A percentile compares a stretch with the other conserved stretches of the same genome.
Conservation (phyloP, 2,797 vertebrate genomes). For the Propithecus perrieri region DNA sequence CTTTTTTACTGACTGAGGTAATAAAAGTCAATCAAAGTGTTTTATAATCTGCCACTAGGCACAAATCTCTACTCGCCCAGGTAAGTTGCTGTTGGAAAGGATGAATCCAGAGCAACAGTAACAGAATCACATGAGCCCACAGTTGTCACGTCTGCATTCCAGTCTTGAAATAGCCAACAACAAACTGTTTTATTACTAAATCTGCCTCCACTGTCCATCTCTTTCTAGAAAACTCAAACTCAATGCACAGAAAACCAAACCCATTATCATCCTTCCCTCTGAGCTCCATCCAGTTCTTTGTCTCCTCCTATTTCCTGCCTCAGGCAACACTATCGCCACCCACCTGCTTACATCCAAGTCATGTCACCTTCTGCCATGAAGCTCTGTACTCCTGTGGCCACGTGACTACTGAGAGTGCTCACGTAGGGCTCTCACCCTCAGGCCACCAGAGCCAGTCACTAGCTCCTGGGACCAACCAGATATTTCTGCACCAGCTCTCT, state of each 20-base stretch:
- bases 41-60: background rate
- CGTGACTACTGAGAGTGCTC: rapidly evolving
- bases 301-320: background rate
- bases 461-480: background rate
- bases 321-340: background rate
- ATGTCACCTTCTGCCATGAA: background rate
- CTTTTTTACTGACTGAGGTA: background rate
- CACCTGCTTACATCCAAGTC: background rate
- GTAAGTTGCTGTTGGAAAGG: background rate
- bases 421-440: background rate
- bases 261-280: background rate
- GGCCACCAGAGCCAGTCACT: background rate
- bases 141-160: background rate
- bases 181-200: background rate
- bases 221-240: background rate
- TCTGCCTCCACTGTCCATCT: background rate
- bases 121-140: background rate
- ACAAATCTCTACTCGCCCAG: background rate
- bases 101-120: background rate
- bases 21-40: background rate
- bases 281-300: background rate
- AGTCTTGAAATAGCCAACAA: background rate
- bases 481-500: background rate
- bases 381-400: background rate
- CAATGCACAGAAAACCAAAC: background rate